Evolutionary conservation across 2,797 vertebrate species (phyloP).

Genomic region (Lepilemur ruficaudatus): DNA sequence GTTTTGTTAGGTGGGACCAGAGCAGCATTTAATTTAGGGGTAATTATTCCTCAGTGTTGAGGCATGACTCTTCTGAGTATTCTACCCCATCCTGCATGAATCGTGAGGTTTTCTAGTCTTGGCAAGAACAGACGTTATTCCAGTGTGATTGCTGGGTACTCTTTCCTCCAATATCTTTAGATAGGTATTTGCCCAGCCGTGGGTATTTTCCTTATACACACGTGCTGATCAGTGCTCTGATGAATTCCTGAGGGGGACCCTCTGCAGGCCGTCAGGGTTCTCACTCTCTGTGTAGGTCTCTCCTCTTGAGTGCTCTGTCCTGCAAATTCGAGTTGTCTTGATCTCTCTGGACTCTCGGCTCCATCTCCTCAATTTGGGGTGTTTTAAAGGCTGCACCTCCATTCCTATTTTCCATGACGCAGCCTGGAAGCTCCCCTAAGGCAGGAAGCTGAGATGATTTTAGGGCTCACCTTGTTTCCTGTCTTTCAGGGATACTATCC

Average conservation of each 20-base stretch:
- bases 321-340: not conserved
- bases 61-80: not conserved
- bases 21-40: not conserved
- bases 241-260: not conserved
- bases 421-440: not conserved
- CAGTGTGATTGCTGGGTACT: not conserved
- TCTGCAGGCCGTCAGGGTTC: not conserved
- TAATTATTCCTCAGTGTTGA: not conserved
- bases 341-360: not conserved
- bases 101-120: not conserved
- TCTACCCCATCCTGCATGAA: not conserved
- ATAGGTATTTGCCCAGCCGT: not conserved
- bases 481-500: not conserved
- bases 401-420: not conserved
- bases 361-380: not conserved
- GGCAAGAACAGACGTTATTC: not conserved
- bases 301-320: not conserved
- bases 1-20: not conserved
- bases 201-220: not conserved
- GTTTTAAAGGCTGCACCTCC: not conserved
- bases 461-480: not conserved
- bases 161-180: not conserved
- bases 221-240: not conserved
- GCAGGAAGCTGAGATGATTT: not conserved
- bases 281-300: not conserved